Evolutionary conservation across 2,888 invertebrate species (phyloP).

Genomic region (Tipula helvola): DNA sequence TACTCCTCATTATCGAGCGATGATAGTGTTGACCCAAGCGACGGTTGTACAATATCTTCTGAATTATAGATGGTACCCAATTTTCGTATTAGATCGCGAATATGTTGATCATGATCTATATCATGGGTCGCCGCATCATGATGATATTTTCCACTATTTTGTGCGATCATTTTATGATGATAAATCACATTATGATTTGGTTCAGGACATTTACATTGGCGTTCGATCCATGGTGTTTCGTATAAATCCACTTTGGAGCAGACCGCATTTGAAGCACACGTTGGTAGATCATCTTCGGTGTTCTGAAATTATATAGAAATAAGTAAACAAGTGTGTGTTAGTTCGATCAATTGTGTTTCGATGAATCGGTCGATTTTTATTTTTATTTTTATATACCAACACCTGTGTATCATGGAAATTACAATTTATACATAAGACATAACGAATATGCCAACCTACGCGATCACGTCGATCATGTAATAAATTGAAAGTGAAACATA

Average conservation of each 20-base stretch:
- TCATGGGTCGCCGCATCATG: background rate
- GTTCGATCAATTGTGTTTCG: background rate
- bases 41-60: conserved; percentile 26
- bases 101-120: conserved; percentile 28
- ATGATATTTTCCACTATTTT: conserved; percentile 13
- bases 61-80: conserved; percentile 29
- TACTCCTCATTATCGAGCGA: conserved; percentile 22
- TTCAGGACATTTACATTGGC: conserved; percentile 66
- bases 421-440: background rate
- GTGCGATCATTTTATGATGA: conserved; percentile 8
- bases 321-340: background rate
- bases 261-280: conserved; percentile 64
- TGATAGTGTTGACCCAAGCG: conserved; percentile 13
- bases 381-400: background rate
- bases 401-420: background rate
- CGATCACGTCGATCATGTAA: background rate
- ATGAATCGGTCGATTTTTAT: background rate
- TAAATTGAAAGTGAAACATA: conserved; percentile 4
- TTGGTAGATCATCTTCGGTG: conserved; percentile 66
- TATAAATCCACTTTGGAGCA: conserved; percentile 83
- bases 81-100: conserved; percentile 32
- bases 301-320: conserved; percentile 41
- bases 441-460: background rate
- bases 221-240: conserved; percentile 76
- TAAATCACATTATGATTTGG: conserved; percentile 16